A percentile compares a stretch with the other conserved stretches of the same genome.
These are phyloP conservation scores for Atrina japonica DNA, from an alignment of 2,888 invertebrate species.

Conservation along the genomic window DNA sequence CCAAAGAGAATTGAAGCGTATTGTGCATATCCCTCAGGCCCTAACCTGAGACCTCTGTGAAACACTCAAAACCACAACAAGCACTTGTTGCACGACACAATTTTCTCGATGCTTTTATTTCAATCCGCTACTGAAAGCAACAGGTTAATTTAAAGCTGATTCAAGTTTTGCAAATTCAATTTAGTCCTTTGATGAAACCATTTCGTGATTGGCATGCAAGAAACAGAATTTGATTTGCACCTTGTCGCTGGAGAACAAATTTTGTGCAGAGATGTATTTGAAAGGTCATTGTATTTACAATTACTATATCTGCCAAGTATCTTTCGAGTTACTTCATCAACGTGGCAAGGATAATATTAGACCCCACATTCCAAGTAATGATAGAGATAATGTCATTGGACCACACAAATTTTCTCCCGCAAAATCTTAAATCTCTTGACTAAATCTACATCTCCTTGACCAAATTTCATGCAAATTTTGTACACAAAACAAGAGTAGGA, in stretches of 20 bases:
- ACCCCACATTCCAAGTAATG: no score
- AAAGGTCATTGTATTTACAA: no score
- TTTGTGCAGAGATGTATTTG: neutral
- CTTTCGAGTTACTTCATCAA: no score
- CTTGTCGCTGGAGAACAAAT: slow-evolving; percentile 12
- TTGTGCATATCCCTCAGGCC: neutral
- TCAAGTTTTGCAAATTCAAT: slow-evolving; percentile 48
- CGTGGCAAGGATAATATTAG: no score
- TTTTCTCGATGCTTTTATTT: slow-evolving; percentile 4
- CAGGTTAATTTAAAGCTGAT: slow-evolving; percentile 43
- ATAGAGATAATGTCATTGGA: no score
- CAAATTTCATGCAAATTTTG: no score
- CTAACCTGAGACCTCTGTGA: no score
- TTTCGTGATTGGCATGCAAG: slow-evolving; percentile 46
- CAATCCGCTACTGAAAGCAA: slow-evolving; percentile 15
- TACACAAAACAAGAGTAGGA: no score
- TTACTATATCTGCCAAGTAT: no score
- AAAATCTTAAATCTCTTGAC: no score
- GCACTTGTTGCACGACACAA: slow-evolving; percentile 19
- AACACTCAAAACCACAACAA: neutral
- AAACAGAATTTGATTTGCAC: slow-evolving; percentile 43
- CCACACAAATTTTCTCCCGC: no score
- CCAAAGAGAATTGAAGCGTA: neutral
- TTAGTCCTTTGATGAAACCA: slow-evolving; percentile 38
- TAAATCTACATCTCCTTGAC: no score